A percentile compares a stretch with the other conserved stretches of the same genome.
These are phyloP conservation scores for Tetranychus truncatus DNA, from an alignment of 2,888 invertebrate species.

Conservation along the genomic window DNA sequence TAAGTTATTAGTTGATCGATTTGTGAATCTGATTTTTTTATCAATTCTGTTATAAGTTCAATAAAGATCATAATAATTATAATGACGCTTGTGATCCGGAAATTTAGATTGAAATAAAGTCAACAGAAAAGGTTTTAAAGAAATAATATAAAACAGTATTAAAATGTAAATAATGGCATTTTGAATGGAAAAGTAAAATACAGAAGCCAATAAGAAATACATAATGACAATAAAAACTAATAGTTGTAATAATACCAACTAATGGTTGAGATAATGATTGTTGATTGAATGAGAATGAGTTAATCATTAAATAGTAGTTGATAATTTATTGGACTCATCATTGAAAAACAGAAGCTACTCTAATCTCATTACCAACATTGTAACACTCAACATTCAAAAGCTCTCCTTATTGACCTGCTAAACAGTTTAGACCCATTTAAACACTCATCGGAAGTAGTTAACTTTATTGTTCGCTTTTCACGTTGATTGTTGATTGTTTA, in stretches of 20 bases:
- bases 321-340: neutral
- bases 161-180: no score
- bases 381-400: neutral
- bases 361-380: neutral
- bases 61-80: no score
- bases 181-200: no score
- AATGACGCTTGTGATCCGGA: no score
- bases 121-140: no score
- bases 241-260: no score
- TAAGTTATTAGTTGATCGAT: neutral
- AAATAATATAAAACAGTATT: no score
- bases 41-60: no score
- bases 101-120: no score
- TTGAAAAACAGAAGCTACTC: neutral
- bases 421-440: neutral
- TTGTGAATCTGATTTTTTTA: neutral
- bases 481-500: neutral
- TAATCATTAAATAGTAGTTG: neutral
- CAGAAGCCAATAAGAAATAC: no score
- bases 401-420: neutral
- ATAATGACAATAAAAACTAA: no score
- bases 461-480: neutral
- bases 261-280: no score
- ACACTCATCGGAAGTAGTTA: conserved; percentile 1
- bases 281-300: neutral